Evolutionary conservation across 30 jellyfish, hydroid and myxozoan genomes (phyloP).

Genomic region (Aurelia sp.): DNA sequence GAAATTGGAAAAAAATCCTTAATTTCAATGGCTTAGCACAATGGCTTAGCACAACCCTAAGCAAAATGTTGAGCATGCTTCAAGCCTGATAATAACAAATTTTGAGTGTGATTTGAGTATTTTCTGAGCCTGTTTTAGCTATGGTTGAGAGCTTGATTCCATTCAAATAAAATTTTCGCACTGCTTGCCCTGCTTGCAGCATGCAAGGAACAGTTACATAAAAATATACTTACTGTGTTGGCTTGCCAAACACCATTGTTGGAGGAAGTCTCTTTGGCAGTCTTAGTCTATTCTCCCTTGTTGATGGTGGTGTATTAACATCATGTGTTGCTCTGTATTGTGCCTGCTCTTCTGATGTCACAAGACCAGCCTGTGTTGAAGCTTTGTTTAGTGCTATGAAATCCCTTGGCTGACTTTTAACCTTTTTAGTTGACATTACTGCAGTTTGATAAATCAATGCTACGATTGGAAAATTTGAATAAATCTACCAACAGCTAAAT

Average conservation of each 20-base stretch:
- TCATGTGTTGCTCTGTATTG: slow-evolving; percentile 92
- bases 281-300: slow-evolving; percentile 35
- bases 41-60: too few relatives aligned
- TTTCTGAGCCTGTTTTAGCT: too few relatives aligned
- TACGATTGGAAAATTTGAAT: slow-evolving; percentile 54
- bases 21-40: too few relatives aligned
- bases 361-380: slow-evolving; percentile 96
- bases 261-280: slow-evolving; percentile 79
- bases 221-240: slow-evolving; percentile 83
- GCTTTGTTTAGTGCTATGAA: slow-evolving; percentile 88
- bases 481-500: too few relatives aligned
- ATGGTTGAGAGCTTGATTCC: too few relatives aligned
- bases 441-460: slow-evolving; percentile 46
- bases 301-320: slow-evolving; percentile 34
- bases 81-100: too few relatives aligned
- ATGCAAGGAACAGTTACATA: too few relatives aligned
- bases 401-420: slow-evolving; percentile 67
- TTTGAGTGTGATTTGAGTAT: too few relatives aligned
- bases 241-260: slow-evolving; percentile 89
- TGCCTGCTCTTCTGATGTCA: slow-evolving; percentile 90
- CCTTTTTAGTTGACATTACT: slow-evolving; percentile 2
- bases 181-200: too few relatives aligned
- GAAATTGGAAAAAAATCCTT: too few relatives aligned
- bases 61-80: too few relatives aligned
- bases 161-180: too few relatives aligned